Conservation (phyloP, 2,888 invertebrate genomes). For the Lasioglossum malachurum region DNA sequence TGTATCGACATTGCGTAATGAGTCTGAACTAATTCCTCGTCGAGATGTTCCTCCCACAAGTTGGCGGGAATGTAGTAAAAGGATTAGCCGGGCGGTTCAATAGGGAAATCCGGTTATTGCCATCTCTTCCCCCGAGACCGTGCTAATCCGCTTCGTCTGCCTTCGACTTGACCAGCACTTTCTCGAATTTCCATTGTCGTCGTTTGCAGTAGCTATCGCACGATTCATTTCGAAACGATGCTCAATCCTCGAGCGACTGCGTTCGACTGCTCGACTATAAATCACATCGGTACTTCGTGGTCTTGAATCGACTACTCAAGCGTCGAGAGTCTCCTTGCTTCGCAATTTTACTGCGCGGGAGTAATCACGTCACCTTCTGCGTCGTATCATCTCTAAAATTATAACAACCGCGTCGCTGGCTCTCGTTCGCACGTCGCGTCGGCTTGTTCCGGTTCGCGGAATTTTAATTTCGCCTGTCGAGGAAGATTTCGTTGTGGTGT, state of each 20-base stretch:
- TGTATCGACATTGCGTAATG: neutral
- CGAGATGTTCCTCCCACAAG: slow-evolving; percentile 28
- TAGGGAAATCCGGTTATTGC: slow-evolving; percentile 63
- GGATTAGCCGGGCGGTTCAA: slow-evolving; percentile 46
- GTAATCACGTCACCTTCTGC: slow-evolving; percentile 29
- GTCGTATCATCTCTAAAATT: slow-evolving; percentile 37
- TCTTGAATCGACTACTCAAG: neutral
- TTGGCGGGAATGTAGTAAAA: slow-evolving; percentile 31
- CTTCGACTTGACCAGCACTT: slow-evolving; percentile 18
- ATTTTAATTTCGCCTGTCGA: neutral
- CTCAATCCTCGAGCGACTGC: neutral
- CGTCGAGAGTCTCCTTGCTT: neutral
- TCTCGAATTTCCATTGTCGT: slow-evolving; percentile 31
- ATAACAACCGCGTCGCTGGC: slow-evolving; percentile 24
- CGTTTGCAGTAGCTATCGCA: neutral
- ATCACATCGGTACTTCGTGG: slow-evolving; percentile 32
- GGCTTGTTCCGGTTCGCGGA: neutral
- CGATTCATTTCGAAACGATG: slow-evolving; percentile 16
- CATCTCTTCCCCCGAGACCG: slow-evolving; percentile 38
- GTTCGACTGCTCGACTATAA: slow-evolving; percentile 23
- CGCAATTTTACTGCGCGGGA: neutral
- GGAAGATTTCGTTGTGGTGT: slow-evolving; percentile 55
- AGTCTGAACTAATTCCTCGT: slow-evolving; percentile 42
- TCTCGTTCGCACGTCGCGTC: slow-evolving; percentile 7
- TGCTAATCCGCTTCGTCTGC: slow-evolving; percentile 10